Evolutionary conservation across 2,113 vertebrate genomes (phyloP).

Genomic region (Nothoprocta pentlandii): DNA sequence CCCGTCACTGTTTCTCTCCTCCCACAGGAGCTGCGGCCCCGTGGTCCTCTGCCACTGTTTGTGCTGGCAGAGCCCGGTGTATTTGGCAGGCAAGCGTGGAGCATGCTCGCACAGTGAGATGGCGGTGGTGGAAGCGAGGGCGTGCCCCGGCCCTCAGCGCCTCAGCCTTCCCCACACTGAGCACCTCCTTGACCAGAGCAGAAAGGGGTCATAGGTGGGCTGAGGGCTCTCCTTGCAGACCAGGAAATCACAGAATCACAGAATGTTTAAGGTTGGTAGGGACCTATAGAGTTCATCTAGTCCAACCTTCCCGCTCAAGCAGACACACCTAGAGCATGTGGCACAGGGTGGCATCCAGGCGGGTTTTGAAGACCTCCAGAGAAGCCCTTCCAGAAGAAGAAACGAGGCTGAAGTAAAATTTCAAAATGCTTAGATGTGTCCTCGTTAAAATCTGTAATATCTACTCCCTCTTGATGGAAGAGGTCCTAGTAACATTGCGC

Average conservation of each 20-base stretch:
- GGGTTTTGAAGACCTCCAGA: too few species aligned
- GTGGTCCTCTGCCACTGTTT: slow-evolving; percentile 63
- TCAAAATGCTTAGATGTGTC: background rate
- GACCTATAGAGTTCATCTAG: too few species aligned
- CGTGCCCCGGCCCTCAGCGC: slow-evolving; percentile 11
- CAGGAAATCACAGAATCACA: background rate
- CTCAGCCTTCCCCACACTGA: background rate
- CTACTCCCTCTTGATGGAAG: background rate
- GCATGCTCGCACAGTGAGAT: slow-evolving; percentile 18
- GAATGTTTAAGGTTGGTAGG: too few species aligned
- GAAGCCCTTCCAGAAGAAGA: too few species aligned
- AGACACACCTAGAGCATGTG: too few species aligned
- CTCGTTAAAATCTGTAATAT: background rate
- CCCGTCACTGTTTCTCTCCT: slow-evolving; percentile 34
- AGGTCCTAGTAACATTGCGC: background rate
- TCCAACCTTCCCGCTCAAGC: too few species aligned
- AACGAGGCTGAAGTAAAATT: background rate
- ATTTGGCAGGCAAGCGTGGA: slow-evolving; percentile 58
- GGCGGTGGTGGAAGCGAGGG: slow-evolving; percentile 55
- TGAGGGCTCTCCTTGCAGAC: background rate
- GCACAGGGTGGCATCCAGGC: too few species aligned
- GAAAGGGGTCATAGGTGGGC: background rate
- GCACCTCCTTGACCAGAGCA: background rate
- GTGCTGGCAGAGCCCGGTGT: slow-evolving; percentile 54
- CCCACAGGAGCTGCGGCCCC: slow-evolving; percentile 45